Percentiles rank a stretch among this genome's conserved stretches.
phyloP scores from a whole-genome alignment of 2,113 vertebrate species.

The Loxodonta africana region DNA sequence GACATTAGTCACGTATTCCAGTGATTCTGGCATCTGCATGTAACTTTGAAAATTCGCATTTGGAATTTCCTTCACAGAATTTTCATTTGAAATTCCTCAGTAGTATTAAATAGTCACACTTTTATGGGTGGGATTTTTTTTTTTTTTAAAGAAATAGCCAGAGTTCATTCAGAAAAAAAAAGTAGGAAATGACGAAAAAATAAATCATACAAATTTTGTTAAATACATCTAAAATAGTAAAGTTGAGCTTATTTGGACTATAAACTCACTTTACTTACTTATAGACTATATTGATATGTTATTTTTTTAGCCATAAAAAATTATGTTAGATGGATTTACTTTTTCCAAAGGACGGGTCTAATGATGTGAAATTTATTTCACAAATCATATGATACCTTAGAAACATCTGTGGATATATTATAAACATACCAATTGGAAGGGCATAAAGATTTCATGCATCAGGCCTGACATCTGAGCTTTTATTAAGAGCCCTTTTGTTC shows the following conservation, averaged over 20 bases:
- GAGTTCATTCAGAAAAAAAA: constrained; percentile 28
- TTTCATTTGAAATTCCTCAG: background rate
- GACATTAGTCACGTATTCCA: background rate
- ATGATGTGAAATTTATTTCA: background rate
- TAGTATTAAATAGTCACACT: background rate
- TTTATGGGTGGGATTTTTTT: background rate
- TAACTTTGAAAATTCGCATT: constrained; percentile 30
- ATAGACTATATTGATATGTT: background rate
- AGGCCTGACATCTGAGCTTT: background rate
- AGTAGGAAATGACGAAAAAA: background rate
- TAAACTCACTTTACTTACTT: background rate
- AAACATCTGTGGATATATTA: background rate
- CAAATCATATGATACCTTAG: background rate
- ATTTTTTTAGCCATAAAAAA: constrained; percentile 1
- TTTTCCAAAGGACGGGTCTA: background rate
- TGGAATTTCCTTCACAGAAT: background rate
- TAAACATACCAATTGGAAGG: background rate
- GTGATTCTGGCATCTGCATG: background rate
- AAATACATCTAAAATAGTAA: background rate
- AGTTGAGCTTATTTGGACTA: background rate
- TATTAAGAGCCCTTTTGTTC: background rate
- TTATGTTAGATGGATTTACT: background rate
- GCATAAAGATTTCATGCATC: background rate
- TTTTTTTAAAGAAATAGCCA: background rate
- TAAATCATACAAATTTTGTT: background rate